Base-by-base conservation (phyloP, 2,888 invertebrate species). In the Leptopterna dolabrata region DNA sequence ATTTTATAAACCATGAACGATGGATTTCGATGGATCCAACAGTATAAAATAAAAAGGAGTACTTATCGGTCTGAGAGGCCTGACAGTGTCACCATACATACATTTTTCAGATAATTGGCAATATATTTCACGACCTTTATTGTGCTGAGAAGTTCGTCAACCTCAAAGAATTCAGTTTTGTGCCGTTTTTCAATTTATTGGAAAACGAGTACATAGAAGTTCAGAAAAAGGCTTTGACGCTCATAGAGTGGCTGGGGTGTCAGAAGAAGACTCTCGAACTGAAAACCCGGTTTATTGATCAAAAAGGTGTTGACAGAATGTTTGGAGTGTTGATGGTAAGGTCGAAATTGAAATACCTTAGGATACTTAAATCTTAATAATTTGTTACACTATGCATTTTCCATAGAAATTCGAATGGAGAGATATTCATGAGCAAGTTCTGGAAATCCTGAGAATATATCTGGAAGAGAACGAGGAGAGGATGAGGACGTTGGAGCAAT, bases 141-240 rank as follows among this genome's bases (percentile, higher is more conserved):
- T 24, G 76, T 41, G 87, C 82, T 6, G 87, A 87, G 73, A 87
- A 87, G 36, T 82, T 82, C 24, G 87, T 87, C 24, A 87, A 87
- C 27, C 82, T 29, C 19, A 87, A 87, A 47, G 82, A 87, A 24
- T 87, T 81, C 29, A 47, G 73, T 43, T 83, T 71, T 24, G 51
- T 29, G 19, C 71, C 82, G 1, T 30, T 87, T 27, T 87, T 87
- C 82, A 55, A 87, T 29, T 73, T 81, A 27, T 19, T 86, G 1
- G 86, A 86, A 30, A 78, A 45, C 1, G 19, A 19, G 0, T 86
- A 51, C 51, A 78, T 86, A 11, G 86, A 86, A 71, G 24, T 86
- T 16, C 86, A 86, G 24, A 76, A 41, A 24, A 80, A 86, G 29
- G 51, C 86, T 9, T 55, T 86, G 55, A 80, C 76, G 9, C 36